Base-by-base conservation (phyloP, 1,140 invertebrate genomes). In the Lutraria rhynchaena region DNA sequence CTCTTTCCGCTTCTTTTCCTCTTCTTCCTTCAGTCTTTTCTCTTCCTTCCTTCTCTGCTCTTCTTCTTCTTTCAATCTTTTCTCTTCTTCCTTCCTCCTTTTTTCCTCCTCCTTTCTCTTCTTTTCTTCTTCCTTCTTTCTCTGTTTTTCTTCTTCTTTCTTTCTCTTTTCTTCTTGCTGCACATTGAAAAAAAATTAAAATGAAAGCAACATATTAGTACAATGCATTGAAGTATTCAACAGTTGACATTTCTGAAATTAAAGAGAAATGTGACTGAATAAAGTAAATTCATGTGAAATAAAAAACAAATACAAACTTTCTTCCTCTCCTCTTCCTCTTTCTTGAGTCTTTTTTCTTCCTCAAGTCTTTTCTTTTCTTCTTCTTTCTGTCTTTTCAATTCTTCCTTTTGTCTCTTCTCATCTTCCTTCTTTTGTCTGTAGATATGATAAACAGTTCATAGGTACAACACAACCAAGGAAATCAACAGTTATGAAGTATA, bases 41-140 rank as follows among this genome's bases (percentile, higher is more conserved):
- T 84, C 71, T 78, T 85, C 73, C 53, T 69, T 69, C 24, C 73
- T 76, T 67, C 61, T 78, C 46, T 70, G 51, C 29, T 85, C 57
- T 53, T 83, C 80, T 41, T 86, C 65, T 70, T 71, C 65, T 71
- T 78, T 80, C 49, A 27, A 53, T 49, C 61, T 61, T 81, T 83
- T 73, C 77, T 81, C 82, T 60, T 81, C 81, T 74, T 77, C 76
- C 41, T 58, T 67, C 35, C 49, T 60, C 61, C 33, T 78, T 35
- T 73, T 69, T 51, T 81, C 75, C 33, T 81, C 63, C 53, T 82
- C 71, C 65, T 77, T 81, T 46, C 29, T 53, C n/a, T 57, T 58
- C 24, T 67, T 29, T 22, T 55, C 53, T 58, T 77, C 69, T 41
- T 71, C 75, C 55, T 70, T 44, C 22, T 73, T 80, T 49, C 46